Percentiles rank a stretch among this genome's conserved stretches.
phyloP scores from a whole-genome alignment of 2,797 vertebrate genomes.

The Mallotus villosus region DNA sequence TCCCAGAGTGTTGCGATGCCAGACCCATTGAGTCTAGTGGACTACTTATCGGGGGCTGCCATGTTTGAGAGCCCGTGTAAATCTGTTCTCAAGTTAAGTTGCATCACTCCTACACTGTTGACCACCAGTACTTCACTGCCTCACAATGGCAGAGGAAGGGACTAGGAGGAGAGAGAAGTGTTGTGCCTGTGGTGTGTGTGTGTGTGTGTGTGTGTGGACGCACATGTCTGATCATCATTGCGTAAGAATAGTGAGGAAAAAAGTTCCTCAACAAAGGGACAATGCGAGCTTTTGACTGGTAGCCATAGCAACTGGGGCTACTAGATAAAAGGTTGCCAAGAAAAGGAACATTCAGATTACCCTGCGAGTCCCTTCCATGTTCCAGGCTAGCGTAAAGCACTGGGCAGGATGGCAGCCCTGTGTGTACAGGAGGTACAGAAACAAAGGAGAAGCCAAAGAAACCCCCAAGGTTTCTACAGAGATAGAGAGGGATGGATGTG shows the following conservation, averaged over 20 bases:
- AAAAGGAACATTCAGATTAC: slow-evolving; percentile 65
- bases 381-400: slow-evolving; percentile 29
- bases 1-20: too few relatives aligned
- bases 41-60: too few relatives aligned
- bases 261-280: slow-evolving; percentile 65
- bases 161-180: neutral
- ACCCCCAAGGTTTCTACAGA: neutral
- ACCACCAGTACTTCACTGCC: slow-evolving; percentile 11
- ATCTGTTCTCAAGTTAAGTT: slow-evolving; percentile 43
- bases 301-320: slow-evolving; percentile 70
- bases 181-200: slow-evolving; percentile 23
- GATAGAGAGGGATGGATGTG: slow-evolving; percentile 27
- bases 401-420: neutral
- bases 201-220: slow-evolving; percentile 21
- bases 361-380: slow-evolving; percentile 50
- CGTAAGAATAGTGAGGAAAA: neutral
- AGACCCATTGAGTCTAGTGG: too few relatives aligned
- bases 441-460: neutral
- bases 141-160: slow-evolving; percentile 6
- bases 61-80: too few relatives aligned
- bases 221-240: neutral
- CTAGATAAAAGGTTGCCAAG: slow-evolving; percentile 69
- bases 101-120: slow-evolving; percentile 30
- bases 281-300: slow-evolving; percentile 72
- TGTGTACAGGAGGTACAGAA: neutral